Conservation (phyloP, 2,113 vertebrate genomes). For the Chrysochloris asiatica region DNA sequence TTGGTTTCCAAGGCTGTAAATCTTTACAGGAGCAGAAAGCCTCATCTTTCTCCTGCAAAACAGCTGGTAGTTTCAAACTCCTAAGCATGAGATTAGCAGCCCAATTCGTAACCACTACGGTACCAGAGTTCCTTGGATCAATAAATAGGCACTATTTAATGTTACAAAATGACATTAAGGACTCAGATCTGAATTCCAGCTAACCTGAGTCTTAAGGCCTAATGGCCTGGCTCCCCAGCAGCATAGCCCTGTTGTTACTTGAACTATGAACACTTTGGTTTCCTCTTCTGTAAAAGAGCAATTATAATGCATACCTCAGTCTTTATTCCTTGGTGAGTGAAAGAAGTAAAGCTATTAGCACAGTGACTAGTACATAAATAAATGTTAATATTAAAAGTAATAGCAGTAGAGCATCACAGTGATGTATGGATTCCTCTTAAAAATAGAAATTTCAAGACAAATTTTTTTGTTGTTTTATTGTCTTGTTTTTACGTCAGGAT, state of each 20-base stretch:
- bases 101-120: too few relatives aligned
- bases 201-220: not conserved
- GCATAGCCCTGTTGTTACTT: not conserved
- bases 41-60: too few relatives aligned
- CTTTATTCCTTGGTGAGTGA: not conserved
- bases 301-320: not conserved
- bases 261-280: constrained; percentile 13
- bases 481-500: constrained; percentile 84
- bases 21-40: too few relatives aligned
- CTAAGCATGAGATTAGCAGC: too few relatives aligned
- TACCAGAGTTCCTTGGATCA: too few relatives aligned
- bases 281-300: not conserved
- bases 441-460: constrained; percentile 56
- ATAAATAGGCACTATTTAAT: not conserved
- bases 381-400: constrained; percentile 30
- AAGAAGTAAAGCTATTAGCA: not conserved
- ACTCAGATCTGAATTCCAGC: not conserved
- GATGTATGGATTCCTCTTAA: constrained; percentile 24
- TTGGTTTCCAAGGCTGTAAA: too few relatives aligned
- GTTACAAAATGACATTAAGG: not conserved
- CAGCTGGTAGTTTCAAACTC: too few relatives aligned
- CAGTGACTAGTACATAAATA: not conserved
- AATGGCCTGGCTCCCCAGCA: not conserved
- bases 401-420: not conserved
- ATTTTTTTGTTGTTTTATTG: constrained; percentile 36